Evolutionary conservation across 2,797 vertebrate genomes (phyloP).

Genomic region (Astyanax mexicanus): DNA sequence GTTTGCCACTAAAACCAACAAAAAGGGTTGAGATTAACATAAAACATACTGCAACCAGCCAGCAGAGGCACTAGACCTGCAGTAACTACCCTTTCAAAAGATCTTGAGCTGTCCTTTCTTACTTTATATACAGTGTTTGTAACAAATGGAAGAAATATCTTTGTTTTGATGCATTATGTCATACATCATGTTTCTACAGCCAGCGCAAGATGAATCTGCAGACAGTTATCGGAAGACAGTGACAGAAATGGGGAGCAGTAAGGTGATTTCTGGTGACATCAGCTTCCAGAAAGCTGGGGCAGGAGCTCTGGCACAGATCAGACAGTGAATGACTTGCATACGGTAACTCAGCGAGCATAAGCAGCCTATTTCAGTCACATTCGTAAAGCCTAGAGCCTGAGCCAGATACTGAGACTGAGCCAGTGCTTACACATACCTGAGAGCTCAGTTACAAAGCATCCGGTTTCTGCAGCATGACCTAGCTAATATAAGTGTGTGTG

Average conservation of each 20-base stretch:
- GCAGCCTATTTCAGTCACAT: conserved; percentile 35
- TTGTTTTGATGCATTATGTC: background rate
- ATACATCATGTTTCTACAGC: background rate
- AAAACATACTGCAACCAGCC: no score
- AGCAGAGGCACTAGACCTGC: no score
- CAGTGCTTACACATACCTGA: conserved; percentile 46
- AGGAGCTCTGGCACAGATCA: conserved; percentile 3
- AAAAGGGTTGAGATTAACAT: no score
- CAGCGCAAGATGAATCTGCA: background rate
- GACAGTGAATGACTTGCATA: background rate
- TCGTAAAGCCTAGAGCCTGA: background rate
- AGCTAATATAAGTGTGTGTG: conserved; percentile 60
- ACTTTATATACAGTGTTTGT: no score
- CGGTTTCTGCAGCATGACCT: conserved; percentile 58
- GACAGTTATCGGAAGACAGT: background rate
- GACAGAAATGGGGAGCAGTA: background rate
- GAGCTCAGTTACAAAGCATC: conserved; percentile 52
- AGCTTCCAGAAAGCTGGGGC: conserved; percentile 6
- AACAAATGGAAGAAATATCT: no score
- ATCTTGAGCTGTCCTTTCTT: no score
- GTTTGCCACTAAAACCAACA: no score
- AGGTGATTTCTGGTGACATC: background rate
- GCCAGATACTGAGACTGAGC: conserved; percentile 8
- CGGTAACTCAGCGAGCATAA: conserved; percentile 4
- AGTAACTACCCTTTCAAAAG: no score